Evolutionary conservation across 2,888 invertebrate genomes (phyloP).

Genomic region (Idaea biselata): DNA sequence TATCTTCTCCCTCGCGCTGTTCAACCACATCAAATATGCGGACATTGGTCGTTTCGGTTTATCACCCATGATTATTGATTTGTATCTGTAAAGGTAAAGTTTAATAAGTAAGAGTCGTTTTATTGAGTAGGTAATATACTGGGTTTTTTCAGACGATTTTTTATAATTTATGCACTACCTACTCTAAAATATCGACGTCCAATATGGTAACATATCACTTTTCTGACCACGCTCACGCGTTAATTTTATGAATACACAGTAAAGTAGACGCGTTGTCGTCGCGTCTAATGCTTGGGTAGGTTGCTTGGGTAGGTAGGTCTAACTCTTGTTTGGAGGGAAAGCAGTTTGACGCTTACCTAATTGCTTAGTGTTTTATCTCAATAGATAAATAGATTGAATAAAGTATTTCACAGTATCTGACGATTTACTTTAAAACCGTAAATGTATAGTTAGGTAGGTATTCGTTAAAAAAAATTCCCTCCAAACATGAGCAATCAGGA

Average conservation of each 20-base stretch:
- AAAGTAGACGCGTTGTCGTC: too few species aligned
- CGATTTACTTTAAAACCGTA: too few species aligned
- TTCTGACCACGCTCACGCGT: too few species aligned
- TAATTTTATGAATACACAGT: too few species aligned
- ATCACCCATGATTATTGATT: conserved; percentile 76
- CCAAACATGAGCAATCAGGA: neutral
- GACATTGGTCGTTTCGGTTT: conserved; percentile 93
- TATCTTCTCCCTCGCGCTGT: conserved; percentile 88
- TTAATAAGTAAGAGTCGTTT: neutral
- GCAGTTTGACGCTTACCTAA: too few species aligned
- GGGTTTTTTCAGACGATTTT: neutral
- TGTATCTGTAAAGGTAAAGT: neutral
- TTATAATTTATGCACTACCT: neutral
- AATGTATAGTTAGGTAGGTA: neutral
- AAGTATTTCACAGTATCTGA: too few species aligned
- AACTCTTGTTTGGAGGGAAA: too few species aligned
- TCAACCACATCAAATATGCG: conserved; percentile 95
- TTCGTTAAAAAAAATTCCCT: neutral
- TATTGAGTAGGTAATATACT: neutral
- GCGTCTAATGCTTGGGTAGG: too few species aligned
- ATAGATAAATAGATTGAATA: too few species aligned
- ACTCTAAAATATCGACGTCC: neutral
- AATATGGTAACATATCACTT: neutral
- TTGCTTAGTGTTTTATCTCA: too few species aligned
- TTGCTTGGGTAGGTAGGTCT: too few species aligned